Evolutionary conservation across 2,888 invertebrate genomes (phyloP), one percentile per base, ranked within the genome.

Genomic region (Himalopsyche tibetana): DNA sequence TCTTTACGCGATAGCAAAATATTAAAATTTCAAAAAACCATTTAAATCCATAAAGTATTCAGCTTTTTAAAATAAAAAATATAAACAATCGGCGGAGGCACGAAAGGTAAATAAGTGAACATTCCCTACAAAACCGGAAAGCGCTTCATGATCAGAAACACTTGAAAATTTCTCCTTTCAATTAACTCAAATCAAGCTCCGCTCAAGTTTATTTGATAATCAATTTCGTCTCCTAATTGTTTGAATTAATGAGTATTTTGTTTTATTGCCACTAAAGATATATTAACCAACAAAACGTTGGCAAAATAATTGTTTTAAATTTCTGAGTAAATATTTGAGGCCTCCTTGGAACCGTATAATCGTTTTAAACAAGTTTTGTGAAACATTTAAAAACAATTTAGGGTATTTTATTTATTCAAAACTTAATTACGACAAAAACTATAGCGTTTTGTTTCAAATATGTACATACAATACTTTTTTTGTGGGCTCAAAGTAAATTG

Each of bases 141-240:
- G 38, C 12, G 74, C 38, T 74, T 12, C 74, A 12, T 74, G 74
- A 74, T 74, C 74, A 74, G 38, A 19, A 74, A 74, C 74, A 74
- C 74, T 74, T 74, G 74, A 74, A 63, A 74, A 12, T 74, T 74
- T 12, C 74, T 74, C 74, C 28, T 74, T 74, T 74, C 74, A 74
- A 74, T 74, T 74, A 74, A 74, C 74, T 74, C 74, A 36, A 74
- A 74, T 74, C 74, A 74, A 74, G 74, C 74, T 38, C 11, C 38
- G 74, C 74, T 74, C 15, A 38, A 74, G 36, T 74, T 74, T 74
- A 74, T 74, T 74, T 74, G 74, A 74, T 74, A 74, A 74, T 74
- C 74, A 74, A 74, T 74, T 74, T 74, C 36, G 74, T 11, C 74
- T 74, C 74, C 28, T 74, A 36, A 74, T 74, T 74, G 74, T 74